Evolutionary conservation across 2,797 vertebrate species (phyloP).

Genomic region (Halcyon badia): DNA sequence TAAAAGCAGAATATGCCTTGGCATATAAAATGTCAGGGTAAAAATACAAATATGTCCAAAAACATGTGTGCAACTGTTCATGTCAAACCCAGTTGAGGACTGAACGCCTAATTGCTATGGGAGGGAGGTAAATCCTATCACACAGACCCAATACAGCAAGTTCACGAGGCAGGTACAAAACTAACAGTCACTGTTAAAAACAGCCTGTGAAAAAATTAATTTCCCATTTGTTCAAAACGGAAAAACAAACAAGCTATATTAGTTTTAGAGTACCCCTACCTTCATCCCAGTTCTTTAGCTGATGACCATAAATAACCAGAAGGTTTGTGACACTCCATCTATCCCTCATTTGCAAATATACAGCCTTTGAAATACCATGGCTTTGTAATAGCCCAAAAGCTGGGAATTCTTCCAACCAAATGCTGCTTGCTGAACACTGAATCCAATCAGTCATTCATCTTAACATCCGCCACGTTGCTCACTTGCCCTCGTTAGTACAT

Average conservation of each 20-base stretch:
- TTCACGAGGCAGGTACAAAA: neutral
- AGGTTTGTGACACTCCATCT: neutral
- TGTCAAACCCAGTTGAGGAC: neutral
- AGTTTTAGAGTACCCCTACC: neutral
- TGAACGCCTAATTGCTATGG: neutral
- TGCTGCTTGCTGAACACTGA: constrained; percentile 3
- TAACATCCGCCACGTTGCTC: neutral
- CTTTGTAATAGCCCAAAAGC: constrained; percentile 36
- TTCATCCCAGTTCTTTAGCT: constrained; percentile 37
- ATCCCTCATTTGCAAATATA: constrained; percentile 27
- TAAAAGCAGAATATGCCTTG: neutral
- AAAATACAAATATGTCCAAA: neutral
- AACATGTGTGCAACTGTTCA: neutral
- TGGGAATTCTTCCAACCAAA: constrained; percentile 44
- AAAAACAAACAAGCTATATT: neutral
- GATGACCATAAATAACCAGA: constrained; percentile 20
- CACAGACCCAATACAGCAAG: neutral
- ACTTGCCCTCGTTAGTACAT: neutral
- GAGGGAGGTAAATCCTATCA: neutral
- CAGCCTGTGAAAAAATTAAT: constrained; percentile 12
- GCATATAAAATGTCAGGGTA: neutral
- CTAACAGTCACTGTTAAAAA: neutral
- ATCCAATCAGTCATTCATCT: constrained; percentile 34
- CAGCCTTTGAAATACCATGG: constrained; percentile 31
- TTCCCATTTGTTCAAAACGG: neutral